Base-by-base conservation (phyloP, 2,113 vertebrate genomes). In the Atlantisia rogersi region DNA sequence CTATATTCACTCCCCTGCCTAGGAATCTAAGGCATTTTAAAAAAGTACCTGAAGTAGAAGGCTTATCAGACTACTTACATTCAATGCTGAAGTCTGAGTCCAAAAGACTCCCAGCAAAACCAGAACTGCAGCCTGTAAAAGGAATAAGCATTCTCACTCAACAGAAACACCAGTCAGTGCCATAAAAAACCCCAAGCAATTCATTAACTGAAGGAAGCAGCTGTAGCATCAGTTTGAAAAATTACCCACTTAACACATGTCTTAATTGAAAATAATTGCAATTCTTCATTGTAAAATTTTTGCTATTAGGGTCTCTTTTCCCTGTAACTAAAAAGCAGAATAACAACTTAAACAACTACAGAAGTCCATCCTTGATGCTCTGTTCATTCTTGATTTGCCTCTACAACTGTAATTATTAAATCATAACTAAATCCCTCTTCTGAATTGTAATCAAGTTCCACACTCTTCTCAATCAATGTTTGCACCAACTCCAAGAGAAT, bases 51-150 rank as follows among this genome's bases (percentile, higher is more conserved):
- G 29, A 32, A 40, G 28, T 11, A 37, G n/a, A 50, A 35, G 15
- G 46, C 39, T 76, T 77, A 16, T 22, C 42, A 31, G 52, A n/a
- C 55, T 76, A 75, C 94, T 97, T 37, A 98, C 98, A 0, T 98
- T 16, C 21, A 93, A 1, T 24, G 97, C 97, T 25, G 59, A 96
- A 68, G 93, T 70, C 39, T 92, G 96, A 88, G 83, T 80, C 83
- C 95, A 97, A 21, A 97, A 78, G 92, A 95, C 39, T 80, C 95
- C 95, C 94, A 98, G 82, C 37, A 90, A 85, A 83, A 93, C 19
- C 1, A 98, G 60, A 77, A 94, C 42, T 31, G 52, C 56, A 91
- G 94, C 96, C 98, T 98, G 95, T 58, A 88, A 97, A 96, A 95
- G 6, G 40, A 92, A 94, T 10, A 56, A 77, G 6, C 13, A 40